Base-by-base conservation (phyloP, 2,797 vertebrate genomes). In the Lateolabrax maculatus region DNA sequence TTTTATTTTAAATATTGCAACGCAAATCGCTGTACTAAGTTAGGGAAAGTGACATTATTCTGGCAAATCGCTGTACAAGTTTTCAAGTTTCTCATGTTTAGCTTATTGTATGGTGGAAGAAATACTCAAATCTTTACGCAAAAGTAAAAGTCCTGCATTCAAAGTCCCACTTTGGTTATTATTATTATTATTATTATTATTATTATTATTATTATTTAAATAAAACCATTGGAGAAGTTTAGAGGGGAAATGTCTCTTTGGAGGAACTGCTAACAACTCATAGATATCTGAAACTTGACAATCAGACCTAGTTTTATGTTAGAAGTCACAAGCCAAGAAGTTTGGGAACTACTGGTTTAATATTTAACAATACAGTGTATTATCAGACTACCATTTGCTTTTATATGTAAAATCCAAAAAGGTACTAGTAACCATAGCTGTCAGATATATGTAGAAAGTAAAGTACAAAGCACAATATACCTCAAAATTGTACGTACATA, bases 1-100 rank as follows among this genome's bases (percentile, higher is more conserved):
- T n/a, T n/a, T n/a, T n/a, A 68, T 66, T 71, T 73, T 46, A 29
- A 51, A 79, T 18, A 37, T 18, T 6, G 52, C 16, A 63, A 18
- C 41, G 60, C 23, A 49, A 23, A 57, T 46, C 6, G 5, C 57
- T 55, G 34, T 25, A 41, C 55, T 61, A 2, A 52, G 57, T 56
- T 7, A 63, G 52, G 19, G 27, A 39, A 52, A 49, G 23, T 29
- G 15, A 21, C 37, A 36, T 58, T 73, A 63, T 44, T 56, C 27
- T 3, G 9, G 21, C 8, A 66, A 19, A 41, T 46, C 1, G 0
- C 31, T 56, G 7, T 16, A 39, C 23, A 23, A 37, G 5, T 58
- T 9, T 8, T 49, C 8, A 64, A 1, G 18, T 44, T n/a, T 63
- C 11, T 49, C 7, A 1, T 53, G n/a, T 43, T 44, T 12, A 78